Base-by-base conservation (phyloP, 2,797 vertebrate genomes). In the Sebastes taczanowskii region DNA sequence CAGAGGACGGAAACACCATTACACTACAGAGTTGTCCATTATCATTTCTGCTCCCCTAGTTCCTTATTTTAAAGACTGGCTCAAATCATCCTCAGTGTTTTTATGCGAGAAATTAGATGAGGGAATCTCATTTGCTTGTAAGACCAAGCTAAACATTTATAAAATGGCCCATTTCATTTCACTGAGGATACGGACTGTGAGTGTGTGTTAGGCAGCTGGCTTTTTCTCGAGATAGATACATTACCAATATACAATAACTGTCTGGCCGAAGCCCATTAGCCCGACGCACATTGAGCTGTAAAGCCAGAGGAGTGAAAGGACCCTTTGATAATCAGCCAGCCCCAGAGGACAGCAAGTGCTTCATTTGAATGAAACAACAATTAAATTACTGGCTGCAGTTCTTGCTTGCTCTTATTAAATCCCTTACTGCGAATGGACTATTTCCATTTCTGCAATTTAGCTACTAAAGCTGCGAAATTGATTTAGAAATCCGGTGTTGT, bases 301-400 rank as follows among this genome's bases (percentile, higher is more conserved):
- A 83, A 88, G 84, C 77, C 69, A 63, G 74, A 77, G 77, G 73
- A 91, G 34, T 77, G 86, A 87, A 89, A 82, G 74, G 77, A 77
- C 78, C 77, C 80, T 88, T 84, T 89, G 88, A 93, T 88, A 90
- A 90, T 87, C 86, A 90, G 74, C 84, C 88, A 84, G 79, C 63
- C 89, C 89, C 85, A 78, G 89, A 92, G 89, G 89, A 90, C 78
- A 80, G 86, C 64, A 69, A 86, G 82, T 77, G 76, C 87, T 87
- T 91, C 88, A 92, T 94, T 91, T 93, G 86, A 94, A 94, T 90
- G 74, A 92, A 93, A 91, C 86, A 93, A 94, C 90, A 93, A 93
- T 94, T 92, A 89, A 91, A 94, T 94, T 89, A 92, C 80, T 82
- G 71, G 66, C 90, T 82, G 73, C 83, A 85, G 77, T 89, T 86